phyloP scores from a whole-genome alignment of 2,113 vertebrate species.

The Eolophus roseicapilla region DNA sequence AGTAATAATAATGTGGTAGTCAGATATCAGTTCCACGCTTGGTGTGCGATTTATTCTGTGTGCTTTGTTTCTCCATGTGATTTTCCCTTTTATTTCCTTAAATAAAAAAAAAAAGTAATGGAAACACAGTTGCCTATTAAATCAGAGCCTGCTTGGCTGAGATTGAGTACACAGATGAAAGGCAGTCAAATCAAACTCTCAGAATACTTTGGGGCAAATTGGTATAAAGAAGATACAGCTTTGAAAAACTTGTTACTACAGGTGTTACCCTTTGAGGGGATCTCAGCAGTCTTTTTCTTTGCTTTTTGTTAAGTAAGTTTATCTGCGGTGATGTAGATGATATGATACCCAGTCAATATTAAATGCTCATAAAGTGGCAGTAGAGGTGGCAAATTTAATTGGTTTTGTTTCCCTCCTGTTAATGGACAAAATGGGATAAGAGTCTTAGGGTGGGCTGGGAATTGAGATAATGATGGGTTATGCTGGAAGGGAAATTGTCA shows the following conservation, averaged over 20 bases:
- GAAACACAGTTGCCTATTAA: neutral
- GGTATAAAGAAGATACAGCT: neutral
- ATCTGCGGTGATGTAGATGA: neutral
- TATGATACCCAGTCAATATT: neutral
- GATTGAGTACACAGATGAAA: neutral
- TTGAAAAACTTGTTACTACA: neutral
- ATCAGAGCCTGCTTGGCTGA: neutral
- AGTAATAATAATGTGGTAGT: neutral
- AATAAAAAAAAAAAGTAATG: neutral
- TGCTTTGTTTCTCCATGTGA: neutral
- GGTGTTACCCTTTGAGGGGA: neutral
- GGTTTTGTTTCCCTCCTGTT: neutral
- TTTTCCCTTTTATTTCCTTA: neutral
- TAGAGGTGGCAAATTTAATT: neutral
- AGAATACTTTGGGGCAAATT: neutral
- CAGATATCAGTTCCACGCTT: neutral
- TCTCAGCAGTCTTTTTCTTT: neutral
- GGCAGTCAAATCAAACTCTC: neutral
- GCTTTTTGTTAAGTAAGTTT: neutral
- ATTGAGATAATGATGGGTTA: neutral
- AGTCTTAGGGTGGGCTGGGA: neutral
- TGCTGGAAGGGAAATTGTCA: neutral
- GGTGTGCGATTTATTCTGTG: neutral
- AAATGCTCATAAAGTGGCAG: neutral
- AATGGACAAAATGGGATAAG: neutral